These are phyloP conservation scores for Trichechus manatus DNA, from an alignment of 2,113 vertebrate species.

Conservation along the genomic window DNA sequence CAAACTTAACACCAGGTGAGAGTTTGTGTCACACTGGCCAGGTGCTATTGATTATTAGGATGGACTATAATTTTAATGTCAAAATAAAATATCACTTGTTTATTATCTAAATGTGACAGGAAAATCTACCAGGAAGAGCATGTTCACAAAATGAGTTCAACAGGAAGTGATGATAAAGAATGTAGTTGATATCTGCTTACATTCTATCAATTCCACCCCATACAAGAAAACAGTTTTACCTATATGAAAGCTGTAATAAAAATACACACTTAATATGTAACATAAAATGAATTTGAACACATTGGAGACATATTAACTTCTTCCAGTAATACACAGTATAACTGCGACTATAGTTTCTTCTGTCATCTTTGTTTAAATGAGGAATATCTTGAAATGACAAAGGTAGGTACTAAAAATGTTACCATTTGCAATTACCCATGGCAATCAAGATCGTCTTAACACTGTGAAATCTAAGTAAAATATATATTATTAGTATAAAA, in stretches of 20 bases:
- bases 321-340: not conserved
- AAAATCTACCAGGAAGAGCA: not conserved
- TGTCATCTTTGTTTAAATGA: not conserved
- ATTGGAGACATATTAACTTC: not conserved
- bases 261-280: not conserved
- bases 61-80: conserved; percentile 6
- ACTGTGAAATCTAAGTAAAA: not conserved
- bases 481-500: not conserved
- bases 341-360: not conserved
- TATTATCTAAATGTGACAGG: not conserved
- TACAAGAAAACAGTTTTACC: not conserved
- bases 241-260: not conserved
- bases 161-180: not conserved
- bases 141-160: not conserved
- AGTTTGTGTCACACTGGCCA: not conserved
- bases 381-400: not conserved
- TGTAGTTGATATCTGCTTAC: not conserved
- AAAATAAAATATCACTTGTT: not conserved
- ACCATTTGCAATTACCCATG: not conserved
- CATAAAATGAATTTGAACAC: not conserved
- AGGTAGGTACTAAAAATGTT: not conserved
- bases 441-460: not conserved
- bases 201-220: not conserved
- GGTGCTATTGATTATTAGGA: not conserved
- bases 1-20: not conserved